Conservation (phyloP, 2,888 invertebrate species). For the Timema podura region DNA sequence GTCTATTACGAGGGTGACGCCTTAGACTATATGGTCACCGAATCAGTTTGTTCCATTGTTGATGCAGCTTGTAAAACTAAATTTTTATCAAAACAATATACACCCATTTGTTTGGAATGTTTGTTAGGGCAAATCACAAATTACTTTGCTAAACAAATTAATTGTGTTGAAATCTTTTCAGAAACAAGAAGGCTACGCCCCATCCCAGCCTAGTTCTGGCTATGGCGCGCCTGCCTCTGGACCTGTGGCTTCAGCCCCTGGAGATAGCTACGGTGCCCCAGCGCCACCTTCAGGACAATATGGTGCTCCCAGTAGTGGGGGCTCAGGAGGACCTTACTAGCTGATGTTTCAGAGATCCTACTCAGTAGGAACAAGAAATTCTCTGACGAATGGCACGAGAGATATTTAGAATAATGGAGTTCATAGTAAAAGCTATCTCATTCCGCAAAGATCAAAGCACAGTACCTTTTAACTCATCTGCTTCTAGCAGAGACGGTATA, state of each 20-base stretch:
- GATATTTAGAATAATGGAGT: no score
- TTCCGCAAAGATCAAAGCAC: no score
- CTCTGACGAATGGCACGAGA: no score
- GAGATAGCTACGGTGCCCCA: constrained; percentile 49
- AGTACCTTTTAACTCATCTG: no score
- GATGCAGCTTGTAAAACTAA: no score
- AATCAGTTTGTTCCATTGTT: no score
- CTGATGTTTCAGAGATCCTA: no score
- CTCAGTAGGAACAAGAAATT: no score
- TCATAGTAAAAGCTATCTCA: no score
- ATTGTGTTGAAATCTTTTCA: constrained; percentile 36
- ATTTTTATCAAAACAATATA: background rate
- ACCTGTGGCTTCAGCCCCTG: constrained; percentile 41
- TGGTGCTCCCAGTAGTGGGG: constrained; percentile 49
- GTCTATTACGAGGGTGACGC: no score
- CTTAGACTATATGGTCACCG: no score
- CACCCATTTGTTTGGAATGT: background rate
- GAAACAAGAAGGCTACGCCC: constrained; percentile 58
- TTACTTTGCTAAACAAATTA: background rate
- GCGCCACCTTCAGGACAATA: constrained; percentile 50
- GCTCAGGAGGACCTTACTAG: constrained; percentile 10
- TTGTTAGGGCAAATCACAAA: constrained; percentile 5
- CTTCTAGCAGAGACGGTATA: no score
- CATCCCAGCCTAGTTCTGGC: constrained; percentile 39
- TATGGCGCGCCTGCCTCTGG: constrained; percentile 41